Evolutionary conservation across 2,113 vertebrate genomes (phyloP).

Genomic region (Melanostigma gelatinosum): DNA sequence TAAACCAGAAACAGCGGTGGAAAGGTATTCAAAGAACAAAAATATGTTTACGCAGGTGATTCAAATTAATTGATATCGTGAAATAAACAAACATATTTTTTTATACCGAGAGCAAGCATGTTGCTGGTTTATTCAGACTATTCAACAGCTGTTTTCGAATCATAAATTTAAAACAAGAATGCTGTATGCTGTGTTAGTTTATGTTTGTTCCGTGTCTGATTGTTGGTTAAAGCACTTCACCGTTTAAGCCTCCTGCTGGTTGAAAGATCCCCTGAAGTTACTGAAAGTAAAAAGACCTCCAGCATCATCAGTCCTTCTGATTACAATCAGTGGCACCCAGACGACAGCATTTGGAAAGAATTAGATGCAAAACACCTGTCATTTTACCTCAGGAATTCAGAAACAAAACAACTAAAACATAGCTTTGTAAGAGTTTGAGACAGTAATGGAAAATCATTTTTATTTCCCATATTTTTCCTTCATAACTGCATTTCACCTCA

Average conservation of each 20-base stretch:
- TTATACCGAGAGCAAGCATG: constrained; percentile 41
- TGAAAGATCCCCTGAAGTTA: constrained; percentile 74
- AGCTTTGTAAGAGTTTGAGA: constrained; percentile 37
- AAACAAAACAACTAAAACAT: constrained; percentile 43
- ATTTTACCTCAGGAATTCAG: constrained; percentile 64
- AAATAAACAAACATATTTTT: constrained; percentile 66
- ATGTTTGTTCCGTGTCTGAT: constrained; percentile 73
- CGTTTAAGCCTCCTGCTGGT: constrained; percentile 69
- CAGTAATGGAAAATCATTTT: constrained; percentile 13
- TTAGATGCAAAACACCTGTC: constrained; percentile 78
- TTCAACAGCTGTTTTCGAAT: constrained; percentile 69
- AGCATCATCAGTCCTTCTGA: constrained; percentile 76
- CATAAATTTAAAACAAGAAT: constrained; percentile 69
- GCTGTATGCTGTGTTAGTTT: constrained; percentile 55
- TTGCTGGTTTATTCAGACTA: constrained; percentile 63
- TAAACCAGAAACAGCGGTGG: not conserved
- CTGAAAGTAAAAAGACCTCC: constrained; percentile 67
- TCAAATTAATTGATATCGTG: constrained; percentile 57
- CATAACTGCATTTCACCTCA: constrained; percentile 6
- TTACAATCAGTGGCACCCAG: constrained; percentile 80
- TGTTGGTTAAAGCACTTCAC: constrained; percentile 70
- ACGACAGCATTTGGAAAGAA: constrained; percentile 66
- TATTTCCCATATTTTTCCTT: constrained; percentile 30
- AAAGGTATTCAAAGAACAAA: constrained; percentile 37
- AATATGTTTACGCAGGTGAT: constrained; percentile 53